Evolutionary conservation across 2,888 invertebrate genomes (phyloP).

Genomic region (Neoaliturus tenellus): DNA sequence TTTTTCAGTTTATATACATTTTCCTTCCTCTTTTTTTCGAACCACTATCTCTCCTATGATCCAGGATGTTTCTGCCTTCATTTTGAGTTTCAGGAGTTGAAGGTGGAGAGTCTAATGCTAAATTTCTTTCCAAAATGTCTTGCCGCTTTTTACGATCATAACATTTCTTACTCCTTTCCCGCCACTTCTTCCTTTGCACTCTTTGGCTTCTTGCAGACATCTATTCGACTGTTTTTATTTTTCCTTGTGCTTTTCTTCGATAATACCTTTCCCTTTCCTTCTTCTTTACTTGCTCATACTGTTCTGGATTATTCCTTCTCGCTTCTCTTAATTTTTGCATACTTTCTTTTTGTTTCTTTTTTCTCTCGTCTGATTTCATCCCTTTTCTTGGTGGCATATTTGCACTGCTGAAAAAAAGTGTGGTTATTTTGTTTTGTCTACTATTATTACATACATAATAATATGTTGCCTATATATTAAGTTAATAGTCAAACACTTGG

Average conservation of each 20-base stretch:
- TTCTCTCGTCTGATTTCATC: neutral
- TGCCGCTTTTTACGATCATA: neutral
- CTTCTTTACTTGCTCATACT: neutral
- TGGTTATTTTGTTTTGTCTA: no score
- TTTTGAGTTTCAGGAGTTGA: neutral
- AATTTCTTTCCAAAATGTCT: neutral
- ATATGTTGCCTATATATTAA: no score
- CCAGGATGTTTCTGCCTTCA: neutral
- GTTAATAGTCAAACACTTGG: no score
- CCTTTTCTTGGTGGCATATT: neutral
- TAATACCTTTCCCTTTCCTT: slow-evolving; percentile 18
- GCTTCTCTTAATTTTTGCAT: slow-evolving; percentile 20
- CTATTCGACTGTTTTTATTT: neutral
- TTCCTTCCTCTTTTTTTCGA: neutral
- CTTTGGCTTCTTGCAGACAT: neutral
- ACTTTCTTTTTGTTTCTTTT: neutral
- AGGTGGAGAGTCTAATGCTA: neutral
- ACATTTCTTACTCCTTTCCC: neutral
- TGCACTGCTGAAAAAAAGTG: neutral
- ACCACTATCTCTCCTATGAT: neutral
- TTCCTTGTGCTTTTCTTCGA: slow-evolving; percentile 5
- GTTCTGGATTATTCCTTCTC: neutral
- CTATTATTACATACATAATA: no score
- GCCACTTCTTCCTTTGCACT: neutral
- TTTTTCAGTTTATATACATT: neutral